Base-by-base conservation (phyloP, 2,888 invertebrate species). In the Rhingia campestris region DNA sequence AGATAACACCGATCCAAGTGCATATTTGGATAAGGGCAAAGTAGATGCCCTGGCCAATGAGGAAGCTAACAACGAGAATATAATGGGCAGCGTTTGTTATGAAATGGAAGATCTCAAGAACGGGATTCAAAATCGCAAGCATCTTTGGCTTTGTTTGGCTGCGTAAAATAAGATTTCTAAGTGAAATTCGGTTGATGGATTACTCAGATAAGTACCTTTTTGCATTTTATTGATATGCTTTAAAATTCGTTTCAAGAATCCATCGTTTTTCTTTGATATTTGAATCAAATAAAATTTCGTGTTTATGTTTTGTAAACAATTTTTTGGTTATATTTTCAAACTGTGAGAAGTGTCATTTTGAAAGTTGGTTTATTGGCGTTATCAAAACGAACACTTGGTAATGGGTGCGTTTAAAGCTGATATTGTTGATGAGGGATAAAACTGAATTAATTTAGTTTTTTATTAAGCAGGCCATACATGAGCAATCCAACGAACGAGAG, bases 21-120 rank as follows among this genome's bases (percentile, higher is more conserved):
- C 82, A 87, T 32, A 73, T 54, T 63, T 86, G 51, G 22, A 80
- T 43, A 4, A 87, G n/a, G 0, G 72, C 0, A 32, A 66, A 51
- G 30, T 87, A 77, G n/a, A 88, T 85, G n/a, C 70, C 74, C 30
- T 86, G 82, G 6, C 88, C 88, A 63, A 86, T 81, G 43, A 86
- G 77, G 69, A 69, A 87, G 37, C 88, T 87, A 22, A 84, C 51
- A 4, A 84, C 80, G 6, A 84, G 70, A 1, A 70, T n/a, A 37
- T 80, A 84, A 33, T 84, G 84, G 2, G 58, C 58, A 4, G 77
- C 64, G 43, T 74, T 82, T 9, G 51, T 54, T 6, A 74, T 6
- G 9, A 82, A 39, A 37, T 64, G 56, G 30, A 77, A 74, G n/a
- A 82, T 47, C 51, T 82, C 82, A 61, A 69, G 73, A 73, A 82